A percentile compares a stretch with the other conserved stretches of the same genome.
Conservation (phyloP, 1,140 invertebrate genomes). For the Adelges cooleyi region DNA sequence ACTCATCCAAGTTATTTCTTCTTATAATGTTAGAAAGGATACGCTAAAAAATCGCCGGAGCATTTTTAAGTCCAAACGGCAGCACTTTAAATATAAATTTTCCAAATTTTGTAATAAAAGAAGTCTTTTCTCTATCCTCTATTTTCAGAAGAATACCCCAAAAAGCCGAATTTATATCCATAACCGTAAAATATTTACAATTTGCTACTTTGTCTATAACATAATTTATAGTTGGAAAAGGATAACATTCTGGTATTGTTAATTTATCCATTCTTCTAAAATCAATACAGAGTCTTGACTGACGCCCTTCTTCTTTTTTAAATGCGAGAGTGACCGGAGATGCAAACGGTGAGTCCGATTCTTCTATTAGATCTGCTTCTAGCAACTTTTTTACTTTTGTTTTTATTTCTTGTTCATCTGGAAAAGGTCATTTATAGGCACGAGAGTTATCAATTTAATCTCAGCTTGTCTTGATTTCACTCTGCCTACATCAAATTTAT, state of each 20-base stretch:
- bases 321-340: constrained; percentile 29
- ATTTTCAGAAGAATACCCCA: constrained; percentile 41
- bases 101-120: constrained; percentile 38
- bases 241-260: constrained; percentile 38
- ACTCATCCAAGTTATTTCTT: constrained; percentile 39
- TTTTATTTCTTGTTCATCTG: constrained; percentile 29
- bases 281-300: constrained; percentile 31
- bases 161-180: constrained; percentile 44
- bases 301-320: constrained; percentile 30
- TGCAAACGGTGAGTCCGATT: constrained; percentile 28
- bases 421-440: constrained; percentile 27
- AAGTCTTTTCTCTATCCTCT: constrained; percentile 40
- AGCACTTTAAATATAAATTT: constrained; percentile 36
- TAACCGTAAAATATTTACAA: constrained; percentile 38
- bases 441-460: constrained; percentile 20
- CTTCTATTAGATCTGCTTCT: constrained; percentile 29
- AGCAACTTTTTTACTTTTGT: constrained; percentile 29
- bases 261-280: constrained; percentile 34
- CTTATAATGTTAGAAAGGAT: constrained; percentile 36
- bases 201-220: constrained; percentile 39
- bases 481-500: constrained; percentile 31
- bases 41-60: constrained; percentile 38
- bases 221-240: constrained; percentile 43
- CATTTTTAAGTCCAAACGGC: constrained; percentile 38
- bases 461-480: constrained; percentile 16